Percentiles rank a stretch among this genome's conserved stretches.
Conservation (phyloP, 2,888 invertebrate genomes). For the Toxonevra muliebris region DNA sequence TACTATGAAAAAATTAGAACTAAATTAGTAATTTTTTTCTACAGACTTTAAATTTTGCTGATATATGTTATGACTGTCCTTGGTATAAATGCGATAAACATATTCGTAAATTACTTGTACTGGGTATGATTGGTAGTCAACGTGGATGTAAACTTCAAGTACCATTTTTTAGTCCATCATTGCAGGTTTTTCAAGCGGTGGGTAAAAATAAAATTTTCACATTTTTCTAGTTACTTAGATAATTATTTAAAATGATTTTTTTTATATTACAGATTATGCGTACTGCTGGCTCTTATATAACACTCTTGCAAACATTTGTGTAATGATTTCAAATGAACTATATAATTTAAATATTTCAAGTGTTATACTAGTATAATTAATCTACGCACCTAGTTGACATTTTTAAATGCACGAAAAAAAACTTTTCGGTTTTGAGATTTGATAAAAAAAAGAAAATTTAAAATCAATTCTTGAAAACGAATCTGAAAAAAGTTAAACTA, state of each 20-base stretch:
- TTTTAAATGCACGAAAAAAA: too few relatives aligned
- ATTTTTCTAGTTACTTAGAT: background rate
- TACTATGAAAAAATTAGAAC: too few relatives aligned
- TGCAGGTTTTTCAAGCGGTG: conserved; percentile 20
- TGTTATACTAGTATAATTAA: too few relatives aligned
- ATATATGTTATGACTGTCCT: conserved; percentile 10
- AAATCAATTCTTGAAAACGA: too few relatives aligned
- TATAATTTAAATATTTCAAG: too few relatives aligned
- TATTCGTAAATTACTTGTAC: conserved; percentile 7
- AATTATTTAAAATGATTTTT: background rate
- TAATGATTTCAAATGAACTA: background rate
- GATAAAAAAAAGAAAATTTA: too few relatives aligned
- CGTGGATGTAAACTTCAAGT: conserved; percentile 12
- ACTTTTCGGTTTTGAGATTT: too few relatives aligned
- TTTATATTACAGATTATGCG: conserved; percentile 11
- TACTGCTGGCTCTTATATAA: conserved; percentile 21
- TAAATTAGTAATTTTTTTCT: too few relatives aligned
- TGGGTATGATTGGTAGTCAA: conserved; percentile 11
- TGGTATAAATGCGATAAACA: conserved; percentile 19
- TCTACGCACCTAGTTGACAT: too few relatives aligned
- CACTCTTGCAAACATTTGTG: conserved; percentile 15
- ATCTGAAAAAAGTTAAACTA: too few relatives aligned
- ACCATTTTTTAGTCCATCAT: conserved; percentile 14
- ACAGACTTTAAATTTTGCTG: conserved; percentile 8
- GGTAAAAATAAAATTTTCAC: background rate